These are phyloP conservation scores for Chaetoderma sp. DNA, from an alignment of 2,888 invertebrate genomes.

Conservation along the genomic window DNA sequence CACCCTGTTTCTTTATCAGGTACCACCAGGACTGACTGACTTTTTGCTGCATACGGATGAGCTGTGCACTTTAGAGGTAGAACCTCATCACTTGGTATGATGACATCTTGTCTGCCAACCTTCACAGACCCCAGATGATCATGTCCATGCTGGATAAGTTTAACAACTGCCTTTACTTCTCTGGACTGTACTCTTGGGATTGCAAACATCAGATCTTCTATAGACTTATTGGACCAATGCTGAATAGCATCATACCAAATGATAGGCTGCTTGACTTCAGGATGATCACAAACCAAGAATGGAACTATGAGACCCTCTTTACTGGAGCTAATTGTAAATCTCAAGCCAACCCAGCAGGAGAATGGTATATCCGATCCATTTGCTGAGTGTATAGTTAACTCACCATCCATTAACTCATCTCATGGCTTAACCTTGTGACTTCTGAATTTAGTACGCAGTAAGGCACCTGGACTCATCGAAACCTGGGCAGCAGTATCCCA, in stretches of 20 bases:
- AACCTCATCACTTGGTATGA: not conserved
- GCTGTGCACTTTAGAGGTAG: not conserved
- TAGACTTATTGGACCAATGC: not conserved
- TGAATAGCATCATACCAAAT: not conserved
- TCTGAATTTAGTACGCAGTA: too few species aligned
- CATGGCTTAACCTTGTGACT: not conserved
- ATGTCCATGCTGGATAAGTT: not conserved
- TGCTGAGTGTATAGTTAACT: not conserved
- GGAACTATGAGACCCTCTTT: not conserved
- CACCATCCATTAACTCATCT: not conserved
- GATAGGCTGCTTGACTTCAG: not conserved
- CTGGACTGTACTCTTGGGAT: not conserved
- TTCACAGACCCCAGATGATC: not conserved
- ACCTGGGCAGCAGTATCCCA: conserved; percentile 4
- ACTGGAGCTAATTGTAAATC: not conserved
- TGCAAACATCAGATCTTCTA: not conserved
- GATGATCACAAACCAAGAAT: not conserved
- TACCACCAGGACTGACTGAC: not conserved
- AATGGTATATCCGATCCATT: not conserved
- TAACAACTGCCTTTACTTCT: not conserved
- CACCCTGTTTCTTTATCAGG: too few species aligned
- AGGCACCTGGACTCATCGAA: not conserved
- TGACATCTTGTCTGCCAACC: not conserved
- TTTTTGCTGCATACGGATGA: not conserved
- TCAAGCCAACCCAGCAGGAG: not conserved